phyloP scores from a whole-genome alignment of 1,140 invertebrate species.

The Chironomus tepperi region DNA sequence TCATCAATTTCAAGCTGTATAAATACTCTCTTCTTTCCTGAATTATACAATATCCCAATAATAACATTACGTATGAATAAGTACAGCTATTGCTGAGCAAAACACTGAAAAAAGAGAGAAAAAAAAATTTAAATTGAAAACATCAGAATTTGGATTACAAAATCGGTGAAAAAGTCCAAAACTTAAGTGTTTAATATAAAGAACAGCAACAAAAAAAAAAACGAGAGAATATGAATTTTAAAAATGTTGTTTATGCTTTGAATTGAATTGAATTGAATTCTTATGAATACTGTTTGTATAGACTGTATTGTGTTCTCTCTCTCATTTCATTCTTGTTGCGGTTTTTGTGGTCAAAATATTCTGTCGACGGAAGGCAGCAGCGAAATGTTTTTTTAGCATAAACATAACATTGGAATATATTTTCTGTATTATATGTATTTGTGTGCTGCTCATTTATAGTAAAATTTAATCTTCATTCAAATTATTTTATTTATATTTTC shows the following conservation, averaged over 20 bases:
- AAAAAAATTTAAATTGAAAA: not conserved
- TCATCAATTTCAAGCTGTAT: not conserved
- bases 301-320: not conserved
- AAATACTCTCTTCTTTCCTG: not conserved
- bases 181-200: constrained; percentile 13
- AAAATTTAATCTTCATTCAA: constrained; percentile 1
- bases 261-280: not conserved
- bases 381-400: not conserved
- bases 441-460: not conserved
- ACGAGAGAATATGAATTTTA: not conserved
- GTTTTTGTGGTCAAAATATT: constrained; percentile 7
- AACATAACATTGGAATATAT: not conserved
- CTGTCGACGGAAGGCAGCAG: not conserved
- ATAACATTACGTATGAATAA: too few species aligned
- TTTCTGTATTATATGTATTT: not conserved
- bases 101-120: not conserved
- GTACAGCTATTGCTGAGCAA: too few species aligned
- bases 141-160: not conserved
- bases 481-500: not conserved
- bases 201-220: not conserved
- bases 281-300: not conserved
- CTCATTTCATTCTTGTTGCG: not conserved
- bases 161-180: not conserved
- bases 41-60: too few species aligned
- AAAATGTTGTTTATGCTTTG: not conserved